These are phyloP conservation scores for Cichladusa arquata DNA, from an alignment of 2,113 vertebrate species.

Conservation along the genomic window DNA sequence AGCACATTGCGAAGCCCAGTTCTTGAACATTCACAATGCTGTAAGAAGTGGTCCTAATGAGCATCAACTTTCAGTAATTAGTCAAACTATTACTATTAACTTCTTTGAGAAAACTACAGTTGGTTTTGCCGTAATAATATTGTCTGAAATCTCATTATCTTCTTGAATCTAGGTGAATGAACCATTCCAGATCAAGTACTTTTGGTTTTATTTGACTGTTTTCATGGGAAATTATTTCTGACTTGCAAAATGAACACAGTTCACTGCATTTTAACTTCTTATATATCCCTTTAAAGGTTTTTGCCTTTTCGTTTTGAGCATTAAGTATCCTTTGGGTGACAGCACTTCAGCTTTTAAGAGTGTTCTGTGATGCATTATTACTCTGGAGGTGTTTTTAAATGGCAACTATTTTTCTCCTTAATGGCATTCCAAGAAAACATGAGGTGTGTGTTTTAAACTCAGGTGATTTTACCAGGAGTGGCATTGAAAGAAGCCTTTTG, in stretches of 20 bases:
- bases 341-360: background rate
- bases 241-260: background rate
- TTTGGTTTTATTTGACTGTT: background rate
- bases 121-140: background rate
- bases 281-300: background rate
- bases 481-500: constrained; percentile 1
- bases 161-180: background rate
- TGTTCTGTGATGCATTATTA: background rate
- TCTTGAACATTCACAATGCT: background rate
- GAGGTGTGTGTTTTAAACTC: background rate
- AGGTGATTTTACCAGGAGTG: background rate
- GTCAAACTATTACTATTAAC: background rate
- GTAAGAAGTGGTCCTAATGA: background rate
- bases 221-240: background rate
- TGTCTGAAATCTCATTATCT: background rate
- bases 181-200: background rate
- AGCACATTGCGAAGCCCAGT: background rate
- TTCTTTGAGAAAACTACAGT: background rate
- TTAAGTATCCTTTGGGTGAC: background rate
- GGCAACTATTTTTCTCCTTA: background rate
- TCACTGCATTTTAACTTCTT: background rate
- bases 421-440: background rate
- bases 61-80: background rate
- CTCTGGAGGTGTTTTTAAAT: background rate
- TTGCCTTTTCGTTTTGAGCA: background rate